Conservation (phyloP, 2,113 vertebrate species). For the Oncorhynchus masou region DNA sequence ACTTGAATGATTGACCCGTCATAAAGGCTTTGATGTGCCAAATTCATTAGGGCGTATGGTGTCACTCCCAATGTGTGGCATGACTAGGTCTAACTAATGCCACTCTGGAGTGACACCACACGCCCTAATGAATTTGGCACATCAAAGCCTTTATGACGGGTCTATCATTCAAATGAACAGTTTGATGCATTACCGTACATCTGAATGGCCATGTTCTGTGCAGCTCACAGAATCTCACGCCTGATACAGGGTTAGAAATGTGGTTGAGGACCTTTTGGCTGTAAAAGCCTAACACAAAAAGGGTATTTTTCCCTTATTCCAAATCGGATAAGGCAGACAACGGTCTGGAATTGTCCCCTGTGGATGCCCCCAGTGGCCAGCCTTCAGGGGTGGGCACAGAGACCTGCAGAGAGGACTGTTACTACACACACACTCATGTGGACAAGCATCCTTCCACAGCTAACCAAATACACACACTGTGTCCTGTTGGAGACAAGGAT, state of each 20-base stretch:
- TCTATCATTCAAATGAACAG: too few species aligned
- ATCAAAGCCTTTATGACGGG: too few species aligned
- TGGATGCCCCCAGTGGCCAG: background rate
- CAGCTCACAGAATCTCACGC: background rate
- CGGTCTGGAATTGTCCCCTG: background rate
- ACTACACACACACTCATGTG: background rate
- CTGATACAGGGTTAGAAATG: background rate
- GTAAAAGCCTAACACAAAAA: background rate
- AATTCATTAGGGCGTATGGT: too few species aligned
- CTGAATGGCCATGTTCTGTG: background rate
- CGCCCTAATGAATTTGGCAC: too few species aligned
- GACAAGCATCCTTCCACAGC: background rate
- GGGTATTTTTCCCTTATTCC: background rate
- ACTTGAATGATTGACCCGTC: too few species aligned
- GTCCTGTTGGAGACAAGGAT: background rate
- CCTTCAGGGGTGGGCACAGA: background rate
- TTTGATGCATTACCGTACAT: background rate
- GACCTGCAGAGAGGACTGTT: background rate
- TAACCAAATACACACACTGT: background rate
- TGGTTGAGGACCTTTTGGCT: background rate
- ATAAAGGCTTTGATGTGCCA: too few species aligned
- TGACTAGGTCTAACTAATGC: too few species aligned
- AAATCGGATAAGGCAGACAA: background rate
- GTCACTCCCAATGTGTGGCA: too few species aligned
- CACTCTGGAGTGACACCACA: too few species aligned